Conservation (phyloP, 2,888 invertebrate species). For the Halocaridina rubra region DNA sequence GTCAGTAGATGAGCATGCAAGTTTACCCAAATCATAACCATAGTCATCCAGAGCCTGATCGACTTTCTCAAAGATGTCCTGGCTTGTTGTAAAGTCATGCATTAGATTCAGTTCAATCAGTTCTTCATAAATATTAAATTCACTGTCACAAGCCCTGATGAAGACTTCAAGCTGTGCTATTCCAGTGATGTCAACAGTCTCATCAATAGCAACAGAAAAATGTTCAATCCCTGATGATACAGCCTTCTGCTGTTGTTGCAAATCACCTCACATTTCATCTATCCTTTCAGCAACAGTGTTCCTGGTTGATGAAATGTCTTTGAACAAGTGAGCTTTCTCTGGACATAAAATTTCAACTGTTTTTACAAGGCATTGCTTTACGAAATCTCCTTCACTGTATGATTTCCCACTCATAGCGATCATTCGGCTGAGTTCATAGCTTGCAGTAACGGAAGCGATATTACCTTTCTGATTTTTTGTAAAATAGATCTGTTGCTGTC, state of each 20-base stretch:
- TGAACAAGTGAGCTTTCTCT: not conserved
- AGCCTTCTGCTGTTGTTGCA: not conserved
- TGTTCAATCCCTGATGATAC: not conserved
- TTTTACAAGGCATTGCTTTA: no score
- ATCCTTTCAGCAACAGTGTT: conserved; percentile 3
- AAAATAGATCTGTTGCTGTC: not conserved
- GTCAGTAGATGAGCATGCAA: conserved; percentile 18
- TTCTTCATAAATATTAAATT: conserved; percentile 30
- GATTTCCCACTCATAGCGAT: conserved; percentile 1
- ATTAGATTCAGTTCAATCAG: not conserved
- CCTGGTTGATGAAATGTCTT: not conserved
- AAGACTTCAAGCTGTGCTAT: conserved; percentile 15
- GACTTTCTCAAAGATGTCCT: conserved; percentile 3
- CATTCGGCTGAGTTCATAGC: not conserved
- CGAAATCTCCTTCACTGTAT: no score
- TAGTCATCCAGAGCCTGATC: not conserved
- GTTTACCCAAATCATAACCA: conserved; percentile 8
- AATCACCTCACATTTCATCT: not conserved
- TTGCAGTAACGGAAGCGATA: conserved; percentile 8
- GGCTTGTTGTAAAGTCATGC: conserved; percentile 1
- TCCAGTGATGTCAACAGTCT: conserved; percentile 20
- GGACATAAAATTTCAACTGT: not conserved
- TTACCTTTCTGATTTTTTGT: not conserved
- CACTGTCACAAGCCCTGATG: conserved; percentile 14
- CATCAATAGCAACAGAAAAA: no score